Conservation (phyloP, 2,113 vertebrate species). For the Motacilla tschutschensis region DNA sequence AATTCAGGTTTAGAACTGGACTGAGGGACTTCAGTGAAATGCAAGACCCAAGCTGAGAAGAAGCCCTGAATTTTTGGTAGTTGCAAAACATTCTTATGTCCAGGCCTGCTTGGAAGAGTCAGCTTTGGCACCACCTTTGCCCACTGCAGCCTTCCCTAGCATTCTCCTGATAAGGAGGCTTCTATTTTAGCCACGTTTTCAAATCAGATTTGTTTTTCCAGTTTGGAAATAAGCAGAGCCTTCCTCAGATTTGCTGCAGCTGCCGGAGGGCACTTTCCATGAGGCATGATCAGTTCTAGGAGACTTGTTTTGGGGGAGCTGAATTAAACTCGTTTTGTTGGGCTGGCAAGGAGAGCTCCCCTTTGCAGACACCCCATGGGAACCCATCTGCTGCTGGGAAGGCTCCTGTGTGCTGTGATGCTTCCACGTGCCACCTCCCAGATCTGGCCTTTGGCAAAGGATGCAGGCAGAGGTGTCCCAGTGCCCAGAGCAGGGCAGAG, state of each 20-base stretch:
- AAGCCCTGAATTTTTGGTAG: neutral
- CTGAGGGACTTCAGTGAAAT: neutral
- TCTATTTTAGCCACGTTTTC: neutral
- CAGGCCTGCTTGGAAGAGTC: neutral
- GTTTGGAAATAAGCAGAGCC: neutral
- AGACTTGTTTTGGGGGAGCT: neutral
- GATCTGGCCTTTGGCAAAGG: neutral
- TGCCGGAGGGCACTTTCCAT: neutral
- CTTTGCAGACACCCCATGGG: neutral
- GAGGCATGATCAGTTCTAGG: neutral
- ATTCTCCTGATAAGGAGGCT: neutral
- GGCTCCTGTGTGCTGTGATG: neutral
- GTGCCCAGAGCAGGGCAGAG: neutral
- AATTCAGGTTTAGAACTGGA: slow-evolving; percentile 4
- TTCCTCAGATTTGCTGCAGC: neutral
- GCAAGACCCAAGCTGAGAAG: neutral
- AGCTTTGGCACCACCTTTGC: neutral
- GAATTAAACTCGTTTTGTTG: neutral
- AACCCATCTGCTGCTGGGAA: neutral
- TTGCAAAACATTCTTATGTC: neutral
- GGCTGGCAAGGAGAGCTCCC: neutral
- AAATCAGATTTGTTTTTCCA: neutral
- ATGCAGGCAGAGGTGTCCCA: neutral
- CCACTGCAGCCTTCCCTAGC: neutral
- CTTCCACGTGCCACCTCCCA: neutral